These are phyloP conservation scores for Altica lythri DNA, from an alignment of 2,888 invertebrate genomes.

Conservation along the genomic window DNA sequence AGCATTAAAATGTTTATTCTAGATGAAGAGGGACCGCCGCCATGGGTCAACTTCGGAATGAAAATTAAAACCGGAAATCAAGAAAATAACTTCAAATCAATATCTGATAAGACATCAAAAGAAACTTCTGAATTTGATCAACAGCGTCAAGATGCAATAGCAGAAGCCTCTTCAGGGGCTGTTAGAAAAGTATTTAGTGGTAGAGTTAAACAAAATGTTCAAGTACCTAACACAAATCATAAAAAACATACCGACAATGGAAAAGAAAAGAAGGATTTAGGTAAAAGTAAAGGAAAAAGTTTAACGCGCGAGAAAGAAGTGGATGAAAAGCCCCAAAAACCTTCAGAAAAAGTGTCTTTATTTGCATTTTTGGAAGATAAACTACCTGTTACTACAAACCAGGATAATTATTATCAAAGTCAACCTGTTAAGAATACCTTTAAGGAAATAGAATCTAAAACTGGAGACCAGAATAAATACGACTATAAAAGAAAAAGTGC, in stretches of 20 bases:
- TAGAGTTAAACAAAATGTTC: slow-evolving; percentile 56
- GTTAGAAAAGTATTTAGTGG: slow-evolving; percentile 62
- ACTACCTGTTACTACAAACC: slow-evolving; percentile 59
- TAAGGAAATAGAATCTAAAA: slow-evolving; percentile 5
- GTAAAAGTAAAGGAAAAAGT: slow-evolving; percentile 30
- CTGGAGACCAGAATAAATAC: slow-evolving; percentile 17
- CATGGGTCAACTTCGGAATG: slow-evolving; percentile 91
- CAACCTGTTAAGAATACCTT: slow-evolving; percentile 14
- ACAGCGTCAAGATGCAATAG: slow-evolving; percentile 88
- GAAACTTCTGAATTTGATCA: slow-evolving; percentile 86
- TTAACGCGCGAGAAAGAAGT: slow-evolving; percentile 56
- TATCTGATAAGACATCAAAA: slow-evolving; percentile 59
- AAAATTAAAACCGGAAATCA: slow-evolving; percentile 65
- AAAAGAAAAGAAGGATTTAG: slow-evolving; percentile 27
- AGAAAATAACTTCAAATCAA: slow-evolving; percentile 72
- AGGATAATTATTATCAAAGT: slow-evolving; percentile 21
- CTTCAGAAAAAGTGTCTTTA: slow-evolving; percentile 77
- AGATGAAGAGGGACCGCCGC: slow-evolving; percentile 80
- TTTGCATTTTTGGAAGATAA: slow-evolving; percentile 85
- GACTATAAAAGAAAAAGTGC: slow-evolving; percentile 10
- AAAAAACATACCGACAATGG: slow-evolving; percentile 13
- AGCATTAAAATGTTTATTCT: background rate
- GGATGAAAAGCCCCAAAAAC: slow-evolving; percentile 68
- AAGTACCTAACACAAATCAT: slow-evolving; percentile 21
- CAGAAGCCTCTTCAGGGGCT: slow-evolving; percentile 72